Evolutionary conservation across 1,140 invertebrate genomes (phyloP).

Genomic region (Diploscapter pachys): DNA sequence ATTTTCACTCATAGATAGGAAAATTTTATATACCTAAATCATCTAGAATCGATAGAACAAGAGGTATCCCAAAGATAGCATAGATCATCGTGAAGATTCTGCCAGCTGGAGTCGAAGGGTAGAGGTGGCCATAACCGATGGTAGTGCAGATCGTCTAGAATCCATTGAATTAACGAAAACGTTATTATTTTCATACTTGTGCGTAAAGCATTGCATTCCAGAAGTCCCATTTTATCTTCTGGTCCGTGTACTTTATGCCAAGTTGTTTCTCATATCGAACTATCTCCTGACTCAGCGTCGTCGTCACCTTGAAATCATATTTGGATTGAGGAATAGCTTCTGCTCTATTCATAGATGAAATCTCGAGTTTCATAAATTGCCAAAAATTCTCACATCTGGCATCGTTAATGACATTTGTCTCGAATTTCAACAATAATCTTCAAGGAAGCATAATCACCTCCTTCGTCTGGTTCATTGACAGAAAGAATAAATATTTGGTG

Average conservation of each 20-base stretch:
- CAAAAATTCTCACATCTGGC: background rate
- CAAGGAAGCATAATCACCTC: conserved; percentile 13
- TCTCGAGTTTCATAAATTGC: background rate
- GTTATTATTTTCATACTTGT: conserved; percentile 34
- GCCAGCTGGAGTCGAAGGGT: conserved; percentile 76
- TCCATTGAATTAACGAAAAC: background rate
- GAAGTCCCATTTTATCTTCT: conserved; percentile 52
- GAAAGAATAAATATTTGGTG: conserved; percentile 46
- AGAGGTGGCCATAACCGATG: conserved; percentile 49
- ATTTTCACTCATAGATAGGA: background rate
- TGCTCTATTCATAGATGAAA: background rate
- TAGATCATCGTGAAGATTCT: conserved; percentile 83
- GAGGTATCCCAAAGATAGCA: conserved; percentile 86
- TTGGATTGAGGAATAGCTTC: too few relatives aligned
- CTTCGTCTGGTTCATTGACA: conserved; percentile 35
- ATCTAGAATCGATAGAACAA: conserved; percentile 68
- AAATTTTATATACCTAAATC: conserved; percentile 43
- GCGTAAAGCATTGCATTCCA: conserved; percentile 55
- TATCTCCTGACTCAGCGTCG: conserved; percentile 10
- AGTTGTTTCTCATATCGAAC: conserved; percentile 45
- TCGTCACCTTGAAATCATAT: too few relatives aligned
- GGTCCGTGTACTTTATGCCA: conserved; percentile 46
- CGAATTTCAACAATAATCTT: background rate
- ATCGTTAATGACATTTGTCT: conserved; percentile 1
- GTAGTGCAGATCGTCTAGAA: conserved; percentile 52